Conservation (phyloP, 2,113 vertebrate genomes). For the Nyctereutes procyonoides region DNA sequence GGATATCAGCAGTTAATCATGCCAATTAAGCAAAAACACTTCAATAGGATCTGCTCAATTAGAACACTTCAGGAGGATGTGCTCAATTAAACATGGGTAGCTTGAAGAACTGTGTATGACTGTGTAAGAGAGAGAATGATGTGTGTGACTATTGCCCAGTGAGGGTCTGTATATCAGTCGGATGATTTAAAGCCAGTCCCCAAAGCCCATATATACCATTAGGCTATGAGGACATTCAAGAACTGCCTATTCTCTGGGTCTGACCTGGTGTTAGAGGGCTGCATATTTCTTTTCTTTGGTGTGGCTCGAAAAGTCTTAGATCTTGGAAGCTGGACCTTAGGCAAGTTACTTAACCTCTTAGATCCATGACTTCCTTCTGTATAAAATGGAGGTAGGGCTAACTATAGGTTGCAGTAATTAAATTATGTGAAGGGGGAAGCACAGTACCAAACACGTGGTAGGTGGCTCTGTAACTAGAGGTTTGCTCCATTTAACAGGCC, state of each 20-base stretch:
- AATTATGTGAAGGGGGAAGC: neutral
- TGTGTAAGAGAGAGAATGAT: neutral
- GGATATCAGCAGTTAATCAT: constrained; percentile 65
- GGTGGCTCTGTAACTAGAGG: neutral
- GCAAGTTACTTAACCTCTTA: neutral
- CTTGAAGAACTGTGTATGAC: neutral
- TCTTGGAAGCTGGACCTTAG: neutral
- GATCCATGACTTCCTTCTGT: neutral
- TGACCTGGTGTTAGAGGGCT: neutral
- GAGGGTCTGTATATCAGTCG: neutral
- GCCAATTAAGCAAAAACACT: constrained; percentile 46
- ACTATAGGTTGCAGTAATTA: neutral
- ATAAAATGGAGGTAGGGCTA: neutral
- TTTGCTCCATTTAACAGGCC: neutral
- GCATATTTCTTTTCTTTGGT: neutral
- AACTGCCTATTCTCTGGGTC: neutral
- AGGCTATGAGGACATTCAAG: neutral
- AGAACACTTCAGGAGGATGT: neutral
- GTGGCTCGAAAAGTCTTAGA: neutral
- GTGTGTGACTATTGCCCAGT: neutral
- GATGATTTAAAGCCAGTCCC: neutral
- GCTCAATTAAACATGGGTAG: constrained; percentile 30
- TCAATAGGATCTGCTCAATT: neutral
- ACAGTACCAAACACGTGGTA: neutral
- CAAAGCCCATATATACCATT: neutral